These are phyloP conservation scores for Pelecanus crispus DNA, from an alignment of 2,113 vertebrate species.

Conservation along the genomic window DNA sequence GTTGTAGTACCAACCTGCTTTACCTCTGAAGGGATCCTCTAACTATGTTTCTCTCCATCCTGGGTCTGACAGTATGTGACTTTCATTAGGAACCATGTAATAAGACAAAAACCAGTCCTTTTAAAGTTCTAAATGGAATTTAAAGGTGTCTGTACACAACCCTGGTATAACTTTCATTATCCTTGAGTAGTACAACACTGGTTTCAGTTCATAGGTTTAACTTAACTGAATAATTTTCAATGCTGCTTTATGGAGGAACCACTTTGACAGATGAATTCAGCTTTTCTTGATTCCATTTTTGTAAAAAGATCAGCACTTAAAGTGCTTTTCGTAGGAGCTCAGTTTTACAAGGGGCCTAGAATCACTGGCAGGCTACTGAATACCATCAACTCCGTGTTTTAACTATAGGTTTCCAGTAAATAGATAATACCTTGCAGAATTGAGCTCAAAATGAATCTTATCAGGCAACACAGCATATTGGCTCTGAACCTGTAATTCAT, in stretches of 20 bases:
- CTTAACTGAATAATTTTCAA: not conserved
- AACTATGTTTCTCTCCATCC: not conserved
- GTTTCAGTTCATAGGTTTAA: not conserved
- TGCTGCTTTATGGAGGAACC: not conserved
- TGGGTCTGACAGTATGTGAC: not conserved
- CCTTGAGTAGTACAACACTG: not conserved
- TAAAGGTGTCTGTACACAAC: not conserved
- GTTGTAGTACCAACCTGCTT: not conserved
- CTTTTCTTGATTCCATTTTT: not conserved
- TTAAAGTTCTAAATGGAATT: not conserved
- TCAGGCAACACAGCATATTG: not conserved
- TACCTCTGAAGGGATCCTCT: not conserved
- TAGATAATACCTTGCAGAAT: not conserved
- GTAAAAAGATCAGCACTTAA: not conserved
- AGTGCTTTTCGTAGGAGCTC: not conserved
- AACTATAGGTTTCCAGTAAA: not conserved
- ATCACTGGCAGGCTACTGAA: not conserved
- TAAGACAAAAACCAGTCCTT: not conserved
- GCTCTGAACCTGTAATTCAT: not conserved
- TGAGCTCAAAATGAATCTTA: not conserved
- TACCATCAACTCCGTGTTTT: not conserved
- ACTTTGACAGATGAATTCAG: not conserved
- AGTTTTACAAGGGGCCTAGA: not conserved
- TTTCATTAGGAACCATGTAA: not conserved
- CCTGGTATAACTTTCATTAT: not conserved